Evolutionary conservation across 2,113 vertebrate species (phyloP), one percentile per base, ranked within the genome.

Genomic region (Redunca redunca): DNA sequence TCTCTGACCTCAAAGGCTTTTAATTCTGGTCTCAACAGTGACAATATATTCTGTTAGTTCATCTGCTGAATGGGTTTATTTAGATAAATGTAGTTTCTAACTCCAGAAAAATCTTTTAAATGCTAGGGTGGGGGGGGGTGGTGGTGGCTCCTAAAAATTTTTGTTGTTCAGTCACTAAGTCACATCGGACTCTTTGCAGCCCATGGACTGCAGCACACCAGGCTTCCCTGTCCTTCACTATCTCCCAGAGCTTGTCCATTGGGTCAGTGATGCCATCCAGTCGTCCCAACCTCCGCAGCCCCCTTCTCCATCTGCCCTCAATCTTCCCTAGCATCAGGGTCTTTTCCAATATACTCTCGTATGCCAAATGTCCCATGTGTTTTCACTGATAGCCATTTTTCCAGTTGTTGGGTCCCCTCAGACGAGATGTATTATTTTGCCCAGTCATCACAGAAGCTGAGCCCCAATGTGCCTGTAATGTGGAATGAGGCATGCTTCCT

Each of bases 81-180:
- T 87, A 43, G 19, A 7, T 25, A 53, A 83, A 8, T 0, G 1
- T 50, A 13, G 23, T 92, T 94, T 87, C 40, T 93, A 67, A 90
- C 25, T 67, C 15, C 53, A 89, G 84, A 89, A 58, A 71, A 52
- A 15, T 53, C 21, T 93, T 64, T 33, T 77, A 89, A 89, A 95
- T 92, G 46, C 3, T 85, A 43, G 7, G 10, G 19, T 0, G 0
- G 67, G 40, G 5, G 5, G 6, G 12, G 1, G 23, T 6, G 3
- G 64, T 9, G 11, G 10, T 52, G 67, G 74, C 17, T 6, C 30
- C 17, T 50, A 21, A 52, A 81, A 52, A 33, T 33, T 6, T 3
- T 9, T 28, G 13, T 77, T 43, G 71, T 77, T 77, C 36, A 15
- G 40, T 77, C 23, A 26, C 23, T 77, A 43, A 3, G 12, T 7